Evolutionary conservation across 1,140 invertebrate species (phyloP), one percentile per base, ranked within the genome.

Genomic region (Mactra quadrangularis): DNA sequence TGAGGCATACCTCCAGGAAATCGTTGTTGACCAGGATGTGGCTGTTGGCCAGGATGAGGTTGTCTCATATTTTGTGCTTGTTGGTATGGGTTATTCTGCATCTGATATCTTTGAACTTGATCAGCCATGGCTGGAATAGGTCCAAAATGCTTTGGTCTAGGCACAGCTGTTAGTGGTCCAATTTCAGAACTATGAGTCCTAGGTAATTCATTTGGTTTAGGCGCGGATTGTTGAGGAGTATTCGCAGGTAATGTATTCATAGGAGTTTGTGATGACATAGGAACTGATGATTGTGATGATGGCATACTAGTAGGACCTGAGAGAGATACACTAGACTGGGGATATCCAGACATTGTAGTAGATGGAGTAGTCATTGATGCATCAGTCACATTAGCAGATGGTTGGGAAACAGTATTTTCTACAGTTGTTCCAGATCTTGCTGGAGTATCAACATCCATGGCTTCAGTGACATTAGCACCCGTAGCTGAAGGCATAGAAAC

Each of bases 111-210:
- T 22, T 52, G 41, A 38, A 68, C 6, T 27, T 38, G 45, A 7
- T 68, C 64, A 22, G 64, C 7, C 15, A 59, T n/a, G 22, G 38
- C 2, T 3, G 55, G 77, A 17, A 71, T n/a, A 7, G 62, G 62
- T 0, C 62, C 75, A 78, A 45, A 81, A 33, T 81, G 77, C 41
- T 81, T 64, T 4, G 77, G 77, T 45, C 41, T 70, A 19, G 77
- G 77, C 17, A 81, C 77, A 19, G 64, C 13, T 45, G 77, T 70
- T 6, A 77, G 25, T 29, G 64, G 64, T 1, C 64, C 64, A 0
- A 52, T 15, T 13, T 68, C 64, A 9, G 64, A 25, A 29, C 38
- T 41, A 52, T 38, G 25, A 0, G 35, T n/a, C 9, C 29, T 72
- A 13, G 50, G 13, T 38, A 27, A 9, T 52, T 57, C 70, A 29